phyloP scores from a whole-genome alignment of 2,888 invertebrate species.

The Halictus quadricinctus region DNA sequence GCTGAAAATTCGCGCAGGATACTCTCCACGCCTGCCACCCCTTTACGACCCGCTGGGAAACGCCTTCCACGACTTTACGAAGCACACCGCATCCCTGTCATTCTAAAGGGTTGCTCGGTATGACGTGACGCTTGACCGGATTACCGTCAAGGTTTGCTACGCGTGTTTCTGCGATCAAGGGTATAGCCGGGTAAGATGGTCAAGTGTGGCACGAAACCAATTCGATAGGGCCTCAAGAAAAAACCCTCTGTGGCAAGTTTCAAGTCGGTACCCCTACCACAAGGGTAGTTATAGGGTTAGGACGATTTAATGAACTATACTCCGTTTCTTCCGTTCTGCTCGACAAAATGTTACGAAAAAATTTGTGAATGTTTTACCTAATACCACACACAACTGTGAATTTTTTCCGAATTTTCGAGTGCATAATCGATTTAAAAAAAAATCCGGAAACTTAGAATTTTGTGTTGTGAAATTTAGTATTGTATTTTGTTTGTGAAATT shows the following conservation, averaged over 20 bases:
- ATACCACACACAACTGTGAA: not conserved
- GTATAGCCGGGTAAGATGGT: not conserved
- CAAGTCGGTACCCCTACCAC: not conserved
- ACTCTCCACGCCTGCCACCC: slow-evolving; percentile 10
- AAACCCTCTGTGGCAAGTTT: not conserved
- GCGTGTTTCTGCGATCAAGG: not conserved
- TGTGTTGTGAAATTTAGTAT: too few relatives aligned
- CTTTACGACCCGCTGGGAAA: not conserved
- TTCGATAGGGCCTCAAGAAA: not conserved
- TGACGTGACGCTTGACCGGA: not conserved
- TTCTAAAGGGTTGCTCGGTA: not conserved
- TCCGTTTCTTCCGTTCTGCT: not conserved
- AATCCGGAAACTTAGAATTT: not conserved
- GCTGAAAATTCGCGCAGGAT: slow-evolving; percentile 25
- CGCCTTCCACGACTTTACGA: not conserved
- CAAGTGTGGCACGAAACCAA: not conserved
- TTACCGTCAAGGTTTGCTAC: not conserved
- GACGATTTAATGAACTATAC: not conserved
- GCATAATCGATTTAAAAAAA: not conserved
- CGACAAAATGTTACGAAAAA: not conserved
- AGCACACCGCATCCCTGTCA: not conserved
- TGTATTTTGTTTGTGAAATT: too few relatives aligned
- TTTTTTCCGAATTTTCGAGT: not conserved
- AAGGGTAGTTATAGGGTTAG: not conserved
- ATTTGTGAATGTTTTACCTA: not conserved